A percentile compares a stretch with the other conserved stretches of the same genome.
These are phyloP conservation scores for Apis mellifera DNA, from an alignment of 1,140 invertebrate species.

Conservation along the genomic window Amel_HAv3.1 CM009937.2:8783501-8784000, in stretches of 20 bases:
- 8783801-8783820: background rate
- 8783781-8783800: background rate
- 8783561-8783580: conserved; percentile 78
- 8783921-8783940: too few species aligned
- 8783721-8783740: conserved; percentile 10
- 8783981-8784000: too few species aligned
- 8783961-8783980: too few species aligned
- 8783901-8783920: too few species aligned
- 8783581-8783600: conserved; percentile 59
- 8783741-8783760: background rate
- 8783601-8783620: conserved; percentile 52
- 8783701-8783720: background rate
- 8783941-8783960: too few species aligned
- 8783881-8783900: too few species aligned
- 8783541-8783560: conserved; percentile 75
- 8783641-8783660: conserved; percentile 26
- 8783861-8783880: too few species aligned
- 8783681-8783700: conserved; percentile 29
- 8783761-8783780: background rate
- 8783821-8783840: background rate
- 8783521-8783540: conserved; percentile 65
- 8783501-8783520: conserved; percentile 40
- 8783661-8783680: conserved; percentile 19
- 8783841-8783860: background rate
- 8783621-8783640: conserved; percentile 50